Percentiles rank a stretch among this genome's conserved stretches.
Evolutionary conservation across 2,113 vertebrate species (phyloP).

Genomic region (Nymphicus hollandicus): DNA sequence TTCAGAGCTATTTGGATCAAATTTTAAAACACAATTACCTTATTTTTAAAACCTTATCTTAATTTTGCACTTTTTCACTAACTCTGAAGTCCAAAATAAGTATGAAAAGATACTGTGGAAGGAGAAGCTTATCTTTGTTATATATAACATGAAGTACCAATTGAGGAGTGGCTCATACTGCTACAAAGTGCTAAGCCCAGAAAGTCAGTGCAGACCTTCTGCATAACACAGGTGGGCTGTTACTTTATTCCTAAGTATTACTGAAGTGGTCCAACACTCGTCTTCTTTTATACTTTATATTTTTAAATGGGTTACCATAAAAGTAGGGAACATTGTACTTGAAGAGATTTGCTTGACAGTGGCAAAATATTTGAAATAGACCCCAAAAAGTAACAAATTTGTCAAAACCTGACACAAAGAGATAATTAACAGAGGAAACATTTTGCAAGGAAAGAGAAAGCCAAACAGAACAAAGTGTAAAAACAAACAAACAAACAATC

Average conservation of each 20-base stretch:
- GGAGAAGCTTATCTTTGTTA: not conserved
- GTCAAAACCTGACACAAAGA: not conserved
- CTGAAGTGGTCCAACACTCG: not conserved
- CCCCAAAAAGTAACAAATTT: not conserved
- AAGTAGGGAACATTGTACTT: not conserved
- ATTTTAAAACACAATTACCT: not conserved
- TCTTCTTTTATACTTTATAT: not conserved
- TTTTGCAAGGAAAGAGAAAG: not conserved
- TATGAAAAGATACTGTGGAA: not conserved
- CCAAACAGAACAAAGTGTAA: fast-evolving
- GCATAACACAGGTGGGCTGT: not conserved
- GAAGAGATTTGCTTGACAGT: not conserved
- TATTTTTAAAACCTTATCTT: not conserved
- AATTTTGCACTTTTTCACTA: not conserved
- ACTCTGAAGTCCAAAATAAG: not conserved
- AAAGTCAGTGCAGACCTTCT: not conserved
- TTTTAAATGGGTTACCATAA: not conserved
- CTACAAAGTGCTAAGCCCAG: not conserved
- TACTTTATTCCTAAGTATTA: not conserved
- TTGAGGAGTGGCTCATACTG: fast-evolving
- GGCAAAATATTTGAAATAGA: not conserved
- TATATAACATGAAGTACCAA: not conserved
- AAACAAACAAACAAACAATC: not conserved
- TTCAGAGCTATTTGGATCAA: not conserved
- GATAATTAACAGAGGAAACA: not conserved